phyloP scores from a whole-genome alignment of 2,797 vertebrate genomes.

The Holocentrus rufus region DNA sequence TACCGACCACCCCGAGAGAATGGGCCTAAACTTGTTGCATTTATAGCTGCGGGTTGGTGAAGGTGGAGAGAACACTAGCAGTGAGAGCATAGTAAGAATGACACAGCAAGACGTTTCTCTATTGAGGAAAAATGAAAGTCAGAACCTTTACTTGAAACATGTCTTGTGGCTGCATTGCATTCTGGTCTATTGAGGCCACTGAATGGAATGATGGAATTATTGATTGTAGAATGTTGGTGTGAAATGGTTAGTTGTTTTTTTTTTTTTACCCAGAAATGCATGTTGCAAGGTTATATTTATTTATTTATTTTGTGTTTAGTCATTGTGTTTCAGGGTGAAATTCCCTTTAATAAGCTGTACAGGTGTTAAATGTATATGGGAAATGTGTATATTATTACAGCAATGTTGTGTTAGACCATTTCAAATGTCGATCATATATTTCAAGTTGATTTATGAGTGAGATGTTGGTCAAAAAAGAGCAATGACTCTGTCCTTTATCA shows the following conservation, averaged over 20 bases:
- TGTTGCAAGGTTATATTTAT: too few relatives aligned
- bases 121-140: neutral
- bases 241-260: too few relatives aligned
- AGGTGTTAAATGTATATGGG: too few relatives aligned
- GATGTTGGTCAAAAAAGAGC: neutral
- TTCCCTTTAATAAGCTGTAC: too few relatives aligned
- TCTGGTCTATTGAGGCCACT: neutral
- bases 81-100: neutral
- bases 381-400: too few relatives aligned
- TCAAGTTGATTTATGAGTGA: neutral
- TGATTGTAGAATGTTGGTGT: neutral
- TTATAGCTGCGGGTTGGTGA: constrained; percentile 11
- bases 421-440: neutral
- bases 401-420: too few relatives aligned
- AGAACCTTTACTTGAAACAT: neutral
- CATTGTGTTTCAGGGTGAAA: too few relatives aligned
- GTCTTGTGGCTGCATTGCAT: neutral
- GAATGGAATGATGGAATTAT: neutral
- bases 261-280: too few relatives aligned
- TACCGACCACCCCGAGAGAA: too few relatives aligned
- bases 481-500: neutral
- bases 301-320: too few relatives aligned
- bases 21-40: too few relatives aligned
- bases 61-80: neutral
- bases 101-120: constrained; percentile 1